Base-by-base conservation (phyloP, 2,888 invertebrate species). In the Polyommatus icarus region DNA sequence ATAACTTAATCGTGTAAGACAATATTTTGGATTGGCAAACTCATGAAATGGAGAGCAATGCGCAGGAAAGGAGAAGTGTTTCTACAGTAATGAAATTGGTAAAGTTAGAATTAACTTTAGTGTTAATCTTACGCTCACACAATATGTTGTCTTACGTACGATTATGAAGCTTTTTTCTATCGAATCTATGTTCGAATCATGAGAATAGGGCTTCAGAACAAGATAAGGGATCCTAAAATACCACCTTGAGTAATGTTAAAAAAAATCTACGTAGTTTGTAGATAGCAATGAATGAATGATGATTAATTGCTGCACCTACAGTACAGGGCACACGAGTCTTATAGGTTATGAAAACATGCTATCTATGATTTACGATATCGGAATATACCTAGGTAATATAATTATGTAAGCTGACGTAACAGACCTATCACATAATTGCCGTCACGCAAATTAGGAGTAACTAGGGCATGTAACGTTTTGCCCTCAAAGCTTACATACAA, bases 1-100 rank as follows among this genome's bases (percentile, higher is more conserved):
- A 78, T 76, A 75, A 81, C 67, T 78, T 79, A 79, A 81, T 80
- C 77, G 77, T 78, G 78, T 78, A 75, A 76, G 76, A 72, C 67
- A 72, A 78, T 78, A 77, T 61, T 67, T 78, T 10, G 40, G 1
- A 10, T 40, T 40, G 10, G 40, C 36, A 7, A 36, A 36, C 6
- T 6, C 36, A 36, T 36, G 7, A 7, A 7, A 36, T 40, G 46
- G 40, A 40, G n/a, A 46, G 3, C 46, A 46, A 46, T 46, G 10
- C 10, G 3, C 46, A 0, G 46, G 46, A 3, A 46, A 40, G 40
- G 12, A 46, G 40, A 46, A 46, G 46, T 46, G 46, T 46, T 10
- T 12, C 40, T 10, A 40, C 40, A 40, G 10, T 10, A 10, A 40
- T 1, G 2, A 46, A 10, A 46, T 10, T 10, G 2, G 40, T 40